Evolutionary conservation across 1,140 invertebrate species (phyloP), one percentile per base, ranked within the genome.

Genomic region (Scylla paramamosain): DNA sequence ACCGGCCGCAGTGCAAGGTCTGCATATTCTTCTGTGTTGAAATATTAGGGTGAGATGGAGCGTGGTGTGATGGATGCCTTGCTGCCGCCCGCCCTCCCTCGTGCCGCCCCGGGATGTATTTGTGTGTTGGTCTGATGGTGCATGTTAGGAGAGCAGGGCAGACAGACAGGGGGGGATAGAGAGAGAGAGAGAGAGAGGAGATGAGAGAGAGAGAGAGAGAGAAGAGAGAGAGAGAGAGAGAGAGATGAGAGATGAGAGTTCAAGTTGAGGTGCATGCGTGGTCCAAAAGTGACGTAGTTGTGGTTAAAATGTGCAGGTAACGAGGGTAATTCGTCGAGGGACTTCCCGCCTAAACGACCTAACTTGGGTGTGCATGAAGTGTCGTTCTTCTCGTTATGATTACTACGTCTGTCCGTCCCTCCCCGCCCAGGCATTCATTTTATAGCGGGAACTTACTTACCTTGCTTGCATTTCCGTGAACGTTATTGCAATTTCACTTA

Each of bases 11-110:
- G 67, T 77, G 67, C 67, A n/a, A 77, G 67, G 67, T 77, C 67
- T 77, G 67, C 67, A 77, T 77, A 77, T 77, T 77, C 67, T 77
- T 77, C 67, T 77, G 20, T 77, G 67, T n/a, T 77, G 67, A 77
- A n/a, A 77, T 77, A 77, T 77, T 77, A n/a, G 67, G 67, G 67
- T n/a, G 67, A 77, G 67, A 77, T 77, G 67, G 67, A 77, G 67
- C 67, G 67, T 77, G 67, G 67, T 25, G 67, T 77, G 67, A 77
- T n/a, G 67, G 67, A 77, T n/a, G 67, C 67, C 12, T n/a, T 20
- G 4, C 67, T n/a, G 20, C 67, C 20, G 12, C 25, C 52, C 52
- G 12, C 20, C 67, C n/a, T 77, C 67, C 6, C 67, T 7, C 67
- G 12, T 77, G 67, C 67, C 25, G 67, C 20, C 67, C 20, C n/a